A percentile compares a stretch with the other conserved stretches of the same genome.
phyloP scores from a whole-genome alignment of 2,888 invertebrate genomes.

The Stenurella melanura region DNA sequence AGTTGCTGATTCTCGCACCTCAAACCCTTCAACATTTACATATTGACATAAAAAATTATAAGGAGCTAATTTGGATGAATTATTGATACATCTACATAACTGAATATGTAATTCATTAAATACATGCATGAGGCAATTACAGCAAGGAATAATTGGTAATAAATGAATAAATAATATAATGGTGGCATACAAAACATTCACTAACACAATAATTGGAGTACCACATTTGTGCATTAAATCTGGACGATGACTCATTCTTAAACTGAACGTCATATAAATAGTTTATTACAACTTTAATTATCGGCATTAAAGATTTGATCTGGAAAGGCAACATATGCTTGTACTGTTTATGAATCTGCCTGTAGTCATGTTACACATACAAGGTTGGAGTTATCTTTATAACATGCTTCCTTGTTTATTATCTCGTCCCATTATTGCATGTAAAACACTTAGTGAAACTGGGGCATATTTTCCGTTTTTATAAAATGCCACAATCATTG shows the following conservation, averaged over 20 bases:
- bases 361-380: neutral
- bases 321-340: slow-evolving; percentile 19
- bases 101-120: neutral
- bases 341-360: slow-evolving; percentile 9
- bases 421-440: neutral
- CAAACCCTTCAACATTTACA: neutral
- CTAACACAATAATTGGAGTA: slow-evolving; percentile 4
- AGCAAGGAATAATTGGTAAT: slow-evolving; percentile 19
- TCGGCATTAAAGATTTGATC: slow-evolving; percentile 1
- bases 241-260: slow-evolving; percentile 13
- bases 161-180: slow-evolving; percentile 15
- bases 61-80: neutral
- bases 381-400: slow-evolving; percentile 22
- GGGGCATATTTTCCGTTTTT: neutral
- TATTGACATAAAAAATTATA: neutral
- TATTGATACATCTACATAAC: neutral
- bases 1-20: too few species aligned
- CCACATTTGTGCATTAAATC: neutral
- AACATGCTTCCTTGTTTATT: slow-evolving; percentile 18
- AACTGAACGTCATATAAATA: slow-evolving; percentile 23
- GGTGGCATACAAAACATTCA: neutral
- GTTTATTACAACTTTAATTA: slow-evolving; percentile 25
- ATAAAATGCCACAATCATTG: too few species aligned
- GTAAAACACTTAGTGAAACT: neutral
- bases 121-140: neutral